A percentile compares a stretch with the other conserved stretches of the same genome.
These are phyloP conservation scores for Stigmatopora argus DNA, from an alignment of 2,113 vertebrate genomes.

Conservation along the genomic window DNA sequence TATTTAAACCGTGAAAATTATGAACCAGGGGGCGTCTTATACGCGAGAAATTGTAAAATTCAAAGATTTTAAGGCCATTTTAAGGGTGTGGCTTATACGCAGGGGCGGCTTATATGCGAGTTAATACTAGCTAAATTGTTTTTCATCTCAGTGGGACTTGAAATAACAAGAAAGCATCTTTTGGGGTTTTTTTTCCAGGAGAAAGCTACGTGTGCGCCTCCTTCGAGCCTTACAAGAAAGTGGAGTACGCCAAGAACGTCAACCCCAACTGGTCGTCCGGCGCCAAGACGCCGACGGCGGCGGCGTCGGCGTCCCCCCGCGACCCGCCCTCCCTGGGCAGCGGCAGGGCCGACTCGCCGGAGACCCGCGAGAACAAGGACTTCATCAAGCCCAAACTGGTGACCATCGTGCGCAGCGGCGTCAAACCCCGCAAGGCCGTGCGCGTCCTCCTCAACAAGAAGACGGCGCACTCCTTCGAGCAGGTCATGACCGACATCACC, in stretches of 20 bases:
- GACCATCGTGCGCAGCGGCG: slow-evolving; percentile 93
- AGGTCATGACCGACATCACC: slow-evolving; percentile 93
- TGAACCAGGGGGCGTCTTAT: no score
- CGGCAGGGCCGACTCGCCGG: slow-evolving; percentile 73
- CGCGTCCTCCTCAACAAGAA: slow-evolving; percentile 97
- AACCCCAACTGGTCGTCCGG: slow-evolving; percentile 97
- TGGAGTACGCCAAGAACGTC: slow-evolving; percentile 97
- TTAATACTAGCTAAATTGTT: no score
- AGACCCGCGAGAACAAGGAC: slow-evolving; percentile 84
- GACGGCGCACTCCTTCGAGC: slow-evolving; percentile 94
- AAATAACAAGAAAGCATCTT: no score
- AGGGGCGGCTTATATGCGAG: no score
- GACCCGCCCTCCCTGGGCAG: slow-evolving; percentile 80
- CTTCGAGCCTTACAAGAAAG: slow-evolving; percentile 89
- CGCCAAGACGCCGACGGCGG: slow-evolving; percentile 66
- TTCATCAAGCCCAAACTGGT: slow-evolving; percentile 96
- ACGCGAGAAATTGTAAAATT: no score
- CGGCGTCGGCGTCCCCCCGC: slow-evolving; percentile 52
- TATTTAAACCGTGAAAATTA: no score
- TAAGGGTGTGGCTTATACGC: no score
- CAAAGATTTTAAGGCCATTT: no score
- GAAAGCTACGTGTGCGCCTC: slow-evolving; percentile 97
- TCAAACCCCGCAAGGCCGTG: slow-evolving; percentile 93
- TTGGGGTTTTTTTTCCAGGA: slow-evolving; percentile 59
- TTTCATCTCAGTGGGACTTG: no score